Conservation (phyloP, 2,888 invertebrate genomes). For the Microplitis manilae region DNA sequence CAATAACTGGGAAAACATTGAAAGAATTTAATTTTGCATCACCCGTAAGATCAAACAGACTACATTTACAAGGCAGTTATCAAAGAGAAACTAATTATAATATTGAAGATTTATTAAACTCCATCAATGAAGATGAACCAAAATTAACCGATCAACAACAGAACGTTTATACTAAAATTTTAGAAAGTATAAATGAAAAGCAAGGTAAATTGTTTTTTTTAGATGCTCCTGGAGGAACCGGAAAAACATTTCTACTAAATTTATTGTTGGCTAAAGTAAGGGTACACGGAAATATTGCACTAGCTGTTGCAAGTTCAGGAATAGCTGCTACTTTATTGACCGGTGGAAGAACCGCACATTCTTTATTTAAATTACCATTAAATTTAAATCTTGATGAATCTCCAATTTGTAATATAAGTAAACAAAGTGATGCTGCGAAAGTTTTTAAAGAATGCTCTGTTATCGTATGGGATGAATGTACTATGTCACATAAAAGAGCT, state of each 20-base stretch:
- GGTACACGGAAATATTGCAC: no score
- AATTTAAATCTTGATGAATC: background rate
- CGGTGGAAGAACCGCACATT: no score
- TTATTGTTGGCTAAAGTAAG: no score
- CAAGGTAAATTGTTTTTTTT: constrained; percentile 51
- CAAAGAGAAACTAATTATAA: background rate
- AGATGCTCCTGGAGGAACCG: constrained; percentile 45
- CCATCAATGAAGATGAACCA: constrained; percentile 44
- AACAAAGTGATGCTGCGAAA: background rate
- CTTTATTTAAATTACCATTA: no score
- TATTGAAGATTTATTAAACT: constrained; percentile 16
- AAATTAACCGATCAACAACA: constrained; percentile 44
- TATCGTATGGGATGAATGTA: background rate
- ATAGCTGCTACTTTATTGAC: no score
- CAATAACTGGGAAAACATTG: no score
- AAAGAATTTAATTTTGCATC: no score
- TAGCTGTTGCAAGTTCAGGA: no score
- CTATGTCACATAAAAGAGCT: background rate
- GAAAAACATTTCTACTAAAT: constrained; percentile 60
- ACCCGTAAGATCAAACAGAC: no score
- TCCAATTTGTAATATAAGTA: background rate
- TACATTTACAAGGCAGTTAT: no score
- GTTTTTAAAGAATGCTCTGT: background rate
- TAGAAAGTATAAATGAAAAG: constrained; percentile 48
- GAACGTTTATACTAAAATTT: constrained; percentile 42